Evolutionary conservation across 2,888 invertebrate species (phyloP), one percentile per base, ranked within the genome.

Genomic region (Acanthosepion pharaonis): DNA sequence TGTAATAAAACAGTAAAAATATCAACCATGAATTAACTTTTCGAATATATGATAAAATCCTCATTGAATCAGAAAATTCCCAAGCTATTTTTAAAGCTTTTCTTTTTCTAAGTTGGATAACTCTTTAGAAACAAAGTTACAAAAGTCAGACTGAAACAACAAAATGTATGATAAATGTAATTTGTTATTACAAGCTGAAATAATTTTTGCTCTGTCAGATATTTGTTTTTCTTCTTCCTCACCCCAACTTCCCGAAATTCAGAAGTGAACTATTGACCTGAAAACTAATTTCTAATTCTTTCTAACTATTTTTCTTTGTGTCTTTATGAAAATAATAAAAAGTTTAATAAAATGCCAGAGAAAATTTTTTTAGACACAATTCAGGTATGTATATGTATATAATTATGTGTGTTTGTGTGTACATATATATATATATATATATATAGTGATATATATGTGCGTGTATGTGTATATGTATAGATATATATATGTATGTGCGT

Each of bases 181-280:
- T 78, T 78, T 78, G 78, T 78, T 78, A 78, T 78, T 78, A 78
- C 78, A 78, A 78, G n/a, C 78, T 78, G 78, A 78, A 78, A 78
- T 78, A 78, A n/a, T 78, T 78, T 78, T 78, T 78, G 78, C n/a
- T n/a, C 28, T 9, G n/a, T 78, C 78, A n/a, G 28, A 59, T 11
- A 8, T n/a, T 78, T 64, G 8, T 64, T 64, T 28, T 64, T 28
- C 11, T n/a, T 6, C 28, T 78, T n/a, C n/a, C 8, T 11, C n/a
- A 5, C 20, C 28, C 28, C 25, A 8, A 3, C 25, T 78, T 5
- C 28, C 28, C 78, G 1, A n/a, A n/a, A 78, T 78, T 78, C n/a
- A n/a, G 78, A 78, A 9, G 78, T 78, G 78, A 78, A n/a, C 78
- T n/a, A 78, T 78, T 78, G 78, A 78, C 78, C 78, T 78, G 78